Base-by-base conservation (phyloP, 2,113 vertebrate species). In the Barnardius zonarius region DNA sequence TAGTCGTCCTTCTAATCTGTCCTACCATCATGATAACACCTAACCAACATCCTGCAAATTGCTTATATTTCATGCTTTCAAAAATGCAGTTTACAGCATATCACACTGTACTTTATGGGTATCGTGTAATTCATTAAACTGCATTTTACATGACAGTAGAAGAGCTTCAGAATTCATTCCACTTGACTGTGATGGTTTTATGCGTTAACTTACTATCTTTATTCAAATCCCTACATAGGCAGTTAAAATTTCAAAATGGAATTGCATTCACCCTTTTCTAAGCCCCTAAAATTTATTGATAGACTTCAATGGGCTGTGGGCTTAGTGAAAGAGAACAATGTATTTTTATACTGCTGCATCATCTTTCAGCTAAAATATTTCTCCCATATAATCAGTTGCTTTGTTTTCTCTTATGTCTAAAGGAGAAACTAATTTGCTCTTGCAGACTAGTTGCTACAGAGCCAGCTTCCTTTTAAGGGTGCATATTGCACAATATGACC, bases 401-500 rank as follows among this genome's bases (percentile, higher is more conserved):
- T 96, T 90, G 85, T 80, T 72, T 80, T 74, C 54, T 93, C 1
- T 4, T 52, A 51, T 90, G 19, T 82, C n/a, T 69, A 41, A 88
- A 96, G 87, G 86, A 96, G 80, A 94, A 96, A 83, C 78, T 68
- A 68, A 37, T 77, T 66, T 91, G 80, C 61, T 88, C 70, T 89
- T 86, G 85, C 75, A 78, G 92, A 77, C 46, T 52, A n/a, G 57
- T 33, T 92, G 72, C 63, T 83, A 46, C 23, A 55, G 72, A 78
- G 31, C 68, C 68, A 62, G 66, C 59, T 94, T 66, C 69, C 64
- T 94, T 54, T 72, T 41, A 59, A 85, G 92, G 74, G 54, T 91
- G 75, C 30, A 54, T 52, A 39, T 83, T 52, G 69, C 16, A 10
- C 90, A 91, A 35, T 57, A 24, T 37, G 68, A 89, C 41, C 52